Base-by-base conservation (phyloP, 2,113 vertebrate genomes). In the Sialia sialis region DNA sequence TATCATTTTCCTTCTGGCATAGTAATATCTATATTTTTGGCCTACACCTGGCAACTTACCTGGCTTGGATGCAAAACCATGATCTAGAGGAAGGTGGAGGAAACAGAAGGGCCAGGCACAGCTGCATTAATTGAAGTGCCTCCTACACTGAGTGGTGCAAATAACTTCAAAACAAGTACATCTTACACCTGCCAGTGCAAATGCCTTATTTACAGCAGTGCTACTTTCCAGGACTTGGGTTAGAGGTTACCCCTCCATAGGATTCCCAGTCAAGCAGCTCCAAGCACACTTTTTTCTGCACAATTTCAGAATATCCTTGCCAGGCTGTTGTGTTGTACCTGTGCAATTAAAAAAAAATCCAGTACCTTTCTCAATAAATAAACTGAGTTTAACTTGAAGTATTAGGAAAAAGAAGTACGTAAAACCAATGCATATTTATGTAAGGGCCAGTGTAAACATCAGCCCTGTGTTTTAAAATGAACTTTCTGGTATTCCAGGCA, bases 401-500 rank as follows among this genome's bases (percentile, higher is more conserved):
- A 70, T 73, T 73, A 32, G 43, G 58, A 38, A 79, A 73, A 95
- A 91, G 29, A 70, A 68, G n/a, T 77, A 43, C 43, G 38, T 95
- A 66, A 88, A 93, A 1, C 51, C 32, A 69, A 44, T 60, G 43
- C 23, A 8, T 92, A 66, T 83, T 94, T 93, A 62, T 77, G 30
- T 54, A 70, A 91, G 17, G n/a, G 25, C 36, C 20, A 38, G 48
- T 30, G 75, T 52, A 85, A 95, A 85, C 43, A 91, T 88, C 59
- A 67, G 43, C 67, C 75, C 43, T 85, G 21, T 93, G 72, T 70
- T 94, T 86, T 66, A 79, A 70, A 93, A 88, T 67, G 34, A 95
- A 83, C 23, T 30, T 93, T 89, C 51, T 93, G 80, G 86, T 87
- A 81, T 93, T 92, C 60, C 83, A 89, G 69, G 76, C 83, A 93